phyloP scores from a whole-genome alignment of 2,797 vertebrate genomes.

The Sebastes matsubarae region DNA sequence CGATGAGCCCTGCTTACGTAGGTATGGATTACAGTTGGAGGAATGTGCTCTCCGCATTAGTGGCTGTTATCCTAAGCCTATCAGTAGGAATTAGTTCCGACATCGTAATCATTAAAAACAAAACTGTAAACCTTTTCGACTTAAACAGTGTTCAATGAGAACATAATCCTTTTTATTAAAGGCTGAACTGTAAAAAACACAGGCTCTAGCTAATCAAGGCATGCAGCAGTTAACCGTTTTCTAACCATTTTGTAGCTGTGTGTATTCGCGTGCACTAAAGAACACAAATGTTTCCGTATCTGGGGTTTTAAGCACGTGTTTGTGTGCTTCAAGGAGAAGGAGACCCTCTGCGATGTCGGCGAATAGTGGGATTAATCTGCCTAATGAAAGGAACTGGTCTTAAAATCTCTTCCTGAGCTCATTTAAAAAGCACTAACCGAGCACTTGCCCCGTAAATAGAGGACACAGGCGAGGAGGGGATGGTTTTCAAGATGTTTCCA shows the following conservation, averaged over 20 bases:
- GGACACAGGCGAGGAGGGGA: too few species aligned
- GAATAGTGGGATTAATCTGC: constrained; percentile 30
- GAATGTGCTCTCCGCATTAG: constrained; percentile 11
- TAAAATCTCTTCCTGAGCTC: constrained; percentile 25
- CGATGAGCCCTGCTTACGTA: neutral
- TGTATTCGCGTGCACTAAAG: neutral
- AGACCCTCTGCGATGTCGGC: neutral
- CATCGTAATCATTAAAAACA: constrained; percentile 30
- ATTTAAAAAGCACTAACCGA: constrained; percentile 38
- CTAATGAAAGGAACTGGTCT: constrained; percentile 33
- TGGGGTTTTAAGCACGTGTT: neutral
- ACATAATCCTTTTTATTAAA: constrained; percentile 34
- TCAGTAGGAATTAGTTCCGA: constrained; percentile 10
- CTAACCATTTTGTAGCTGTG: neutral
- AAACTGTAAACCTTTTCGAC: constrained; percentile 17
- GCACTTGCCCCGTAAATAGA: neutral
- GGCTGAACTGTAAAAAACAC: neutral
- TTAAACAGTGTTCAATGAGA: constrained; percentile 17
- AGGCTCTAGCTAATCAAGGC: neutral
- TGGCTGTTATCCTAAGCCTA: constrained; percentile 22
- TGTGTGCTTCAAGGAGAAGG: neutral
- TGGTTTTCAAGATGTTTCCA: neutral
- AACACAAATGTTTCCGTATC: neutral
- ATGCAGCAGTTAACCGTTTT: neutral
- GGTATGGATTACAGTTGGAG: neutral